Evolutionary conservation across 2,113 vertebrate species (phyloP).

Genomic region (Garra rufa): DNA sequence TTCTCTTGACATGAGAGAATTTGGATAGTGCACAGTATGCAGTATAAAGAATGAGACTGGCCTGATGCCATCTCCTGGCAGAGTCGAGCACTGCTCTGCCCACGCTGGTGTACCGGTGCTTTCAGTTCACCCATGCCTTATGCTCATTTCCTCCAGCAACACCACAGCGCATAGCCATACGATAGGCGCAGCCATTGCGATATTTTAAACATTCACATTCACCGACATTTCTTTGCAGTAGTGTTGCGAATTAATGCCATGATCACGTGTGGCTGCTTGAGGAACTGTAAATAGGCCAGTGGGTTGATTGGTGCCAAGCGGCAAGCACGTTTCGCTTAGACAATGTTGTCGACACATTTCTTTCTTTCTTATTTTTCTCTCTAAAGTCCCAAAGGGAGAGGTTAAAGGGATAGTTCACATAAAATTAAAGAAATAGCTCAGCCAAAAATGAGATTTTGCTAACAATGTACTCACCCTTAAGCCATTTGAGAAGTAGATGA

Average conservation of each 20-base stretch:
- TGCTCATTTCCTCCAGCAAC: constrained; percentile 47
- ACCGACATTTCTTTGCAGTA: neutral
- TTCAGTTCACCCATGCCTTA: constrained; percentile 58
- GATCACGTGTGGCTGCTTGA: neutral
- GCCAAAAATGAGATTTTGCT: too few relatives aligned
- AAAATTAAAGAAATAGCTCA: neutral
- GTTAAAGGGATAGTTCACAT: neutral
- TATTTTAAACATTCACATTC: neutral
- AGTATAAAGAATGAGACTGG: neutral
- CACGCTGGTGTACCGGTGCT: constrained; percentile 50
- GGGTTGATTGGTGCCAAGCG: constrained; percentile 27
- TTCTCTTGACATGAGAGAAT: neutral
- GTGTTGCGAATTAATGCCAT: neutral
- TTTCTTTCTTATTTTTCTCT: neutral
- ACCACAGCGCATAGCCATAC: constrained; percentile 26
- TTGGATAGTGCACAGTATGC: constrained; percentile 24
- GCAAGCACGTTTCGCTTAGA: constrained; percentile 7
- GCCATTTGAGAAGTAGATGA: neutral
- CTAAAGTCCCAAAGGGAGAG: constrained; percentile 40
- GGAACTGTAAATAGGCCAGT: constrained; percentile 23
- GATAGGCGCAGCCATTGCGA: constrained; percentile 12
- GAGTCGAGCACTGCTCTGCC: constrained; percentile 4
- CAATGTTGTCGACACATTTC: constrained; percentile 16
- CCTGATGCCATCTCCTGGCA: constrained; percentile 30
- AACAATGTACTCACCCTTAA: neutral